Base-by-base conservation (phyloP, 1,140 invertebrate genomes). In the Bemisia tabaci region DNA sequence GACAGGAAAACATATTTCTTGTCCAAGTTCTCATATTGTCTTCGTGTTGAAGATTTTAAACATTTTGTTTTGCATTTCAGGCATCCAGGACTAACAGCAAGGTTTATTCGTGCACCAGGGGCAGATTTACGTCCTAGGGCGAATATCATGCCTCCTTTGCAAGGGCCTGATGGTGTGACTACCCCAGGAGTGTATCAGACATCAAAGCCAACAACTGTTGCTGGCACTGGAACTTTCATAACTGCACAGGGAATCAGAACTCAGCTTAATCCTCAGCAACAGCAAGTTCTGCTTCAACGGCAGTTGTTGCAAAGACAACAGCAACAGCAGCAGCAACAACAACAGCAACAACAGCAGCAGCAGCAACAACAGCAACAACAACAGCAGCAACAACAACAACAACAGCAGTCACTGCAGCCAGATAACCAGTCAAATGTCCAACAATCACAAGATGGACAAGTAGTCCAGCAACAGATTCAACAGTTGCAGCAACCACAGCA, bases 311-410 rank as follows among this genome's bases (percentile, higher is more conserved):
- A 65, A 59, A 68, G 65, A 62, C 22, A 33, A 60, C 61, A 59
- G n/a, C 65, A 67, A 39, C 66, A 62, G 22, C 25, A 59, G 17
- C 68, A 66, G n/a, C 64, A 63, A 22, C 69, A 80, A 26, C 78
- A 78, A 62, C 77, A 80, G 58, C 74, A 78, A 59, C 78, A 78
- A n/a, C 81, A 80, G 1, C 82, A 82, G 69, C 78, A 77, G 63
- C 76, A 79, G 62, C 77, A 80, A 70, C 78, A 80, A 60, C 81
- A 80, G 26, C 82, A 82, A 59, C 79, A 81, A 72, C 81, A 79
- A 65, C 75, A 81, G 69, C 82, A 83, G 58, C 81, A 83, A 71
- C 68, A 63, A 66, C 69, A 69, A 22, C 22, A 64, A 61, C 59
- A 67, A 62, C 64, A 68, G 26, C 67, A 68, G 22, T 12, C 21